These are phyloP conservation scores for Phymastichus coffea DNA, from an alignment of 1,140 invertebrate genomes.

Conservation along the genomic window DNA sequence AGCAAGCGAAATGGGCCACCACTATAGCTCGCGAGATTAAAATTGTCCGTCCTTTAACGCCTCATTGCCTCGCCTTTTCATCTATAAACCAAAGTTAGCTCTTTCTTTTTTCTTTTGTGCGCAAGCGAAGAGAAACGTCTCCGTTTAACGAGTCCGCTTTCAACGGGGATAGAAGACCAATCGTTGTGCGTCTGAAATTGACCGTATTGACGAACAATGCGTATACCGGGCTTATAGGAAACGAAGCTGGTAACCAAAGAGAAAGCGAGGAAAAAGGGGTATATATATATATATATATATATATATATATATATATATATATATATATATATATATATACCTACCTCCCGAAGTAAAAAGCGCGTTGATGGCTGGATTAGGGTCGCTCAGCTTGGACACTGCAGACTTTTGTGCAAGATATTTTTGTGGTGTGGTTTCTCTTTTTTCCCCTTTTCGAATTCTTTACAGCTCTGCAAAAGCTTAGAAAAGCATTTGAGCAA, in stretches of 20 bases:
- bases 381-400: too few relatives aligned
- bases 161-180: background rate
- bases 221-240: too few relatives aligned
- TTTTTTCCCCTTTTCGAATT: too few relatives aligned
- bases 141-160: constrained; percentile 8
- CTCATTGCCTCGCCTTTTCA: constrained; percentile 3
- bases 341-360: background rate
- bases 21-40: background rate
- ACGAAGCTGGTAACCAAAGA: too few relatives aligned
- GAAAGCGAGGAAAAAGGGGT: too few relatives aligned
- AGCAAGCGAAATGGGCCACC: background rate
- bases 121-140: too few relatives aligned
- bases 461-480: too few relatives aligned
- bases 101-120: too few relatives aligned
- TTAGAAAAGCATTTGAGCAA: too few relatives aligned
- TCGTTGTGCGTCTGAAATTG: background rate
- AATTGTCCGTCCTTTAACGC: constrained; percentile 10
- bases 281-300: background rate
- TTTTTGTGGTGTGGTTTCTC: too few relatives aligned
- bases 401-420: too few relatives aligned
- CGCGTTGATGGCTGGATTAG: background rate
- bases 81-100: constrained; percentile 3
- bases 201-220: constrained; percentile 6
- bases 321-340: background rate
- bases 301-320: background rate